Evolutionary conservation across 2,797 vertebrate species (phyloP), one percentile per base, ranked within the genome.

Genomic region (Anas bahamensis): DNA sequence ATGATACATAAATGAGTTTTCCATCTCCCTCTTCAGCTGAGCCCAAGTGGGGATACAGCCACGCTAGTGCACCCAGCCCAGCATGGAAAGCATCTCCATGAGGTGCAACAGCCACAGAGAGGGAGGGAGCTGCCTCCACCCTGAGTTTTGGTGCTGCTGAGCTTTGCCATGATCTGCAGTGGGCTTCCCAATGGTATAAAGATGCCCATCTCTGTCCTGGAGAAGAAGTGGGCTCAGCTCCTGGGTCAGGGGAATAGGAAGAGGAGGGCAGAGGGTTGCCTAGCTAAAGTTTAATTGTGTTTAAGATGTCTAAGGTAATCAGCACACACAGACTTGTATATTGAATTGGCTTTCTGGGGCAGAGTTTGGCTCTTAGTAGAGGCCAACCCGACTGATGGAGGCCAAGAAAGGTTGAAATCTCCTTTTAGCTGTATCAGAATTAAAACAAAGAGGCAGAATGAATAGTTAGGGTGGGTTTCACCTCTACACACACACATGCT

Each of bases 311-410:
- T 21, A 69, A 74, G 15, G 11, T 57, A 33, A 57, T 9, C 31
- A 11, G 29, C 39, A 18, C 28, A 28, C 19, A 28, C 28, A 18
- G 37, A 60, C 18, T 78, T 86, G 78, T 57, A 12, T 29, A 57
- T 6, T 19, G 46, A 65, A 46, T 26, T 35, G 10, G 7, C 9
- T 63, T 61, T 69, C 59, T 37, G 22, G 28, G 50, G 39, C 65
- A 56, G 10, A 56, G 9, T 10, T 6, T 28, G 22, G 21, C 21
- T 33, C 7, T 74, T 41, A 17, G 60, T 9, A 50, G 53, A 93
- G 8, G 17, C 11, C 11, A 55, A 13, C 24, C 31, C 0, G 0
- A 1, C 15, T 50, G 24, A 12, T 9, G 19, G 31, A 68, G 21
- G 11, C 26, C 35, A 80, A 50, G 11, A 71, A 24, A n/a, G 2